Conservation (phyloP, 2,797 vertebrate genomes). For the Pseudochromis fuscus region DNA sequence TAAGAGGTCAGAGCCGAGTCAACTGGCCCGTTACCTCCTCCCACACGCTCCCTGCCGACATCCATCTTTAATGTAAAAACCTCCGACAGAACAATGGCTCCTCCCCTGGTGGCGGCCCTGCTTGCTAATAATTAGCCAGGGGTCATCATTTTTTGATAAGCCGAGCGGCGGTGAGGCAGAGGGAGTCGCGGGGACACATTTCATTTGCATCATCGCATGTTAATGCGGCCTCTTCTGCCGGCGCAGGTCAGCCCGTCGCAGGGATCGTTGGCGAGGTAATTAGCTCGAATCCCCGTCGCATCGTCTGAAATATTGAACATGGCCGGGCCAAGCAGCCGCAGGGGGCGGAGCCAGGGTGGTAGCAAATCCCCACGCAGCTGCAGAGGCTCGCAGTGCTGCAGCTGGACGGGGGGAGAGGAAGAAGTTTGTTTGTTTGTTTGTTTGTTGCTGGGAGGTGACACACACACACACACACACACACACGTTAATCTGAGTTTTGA, state of each 20-base stretch:
- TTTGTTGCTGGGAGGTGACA: conserved; percentile 23
- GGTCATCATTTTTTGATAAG: conserved; percentile 83
- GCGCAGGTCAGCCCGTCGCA: conserved; percentile 71
- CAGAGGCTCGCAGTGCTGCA: neutral
- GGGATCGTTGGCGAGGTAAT: conserved; percentile 70
- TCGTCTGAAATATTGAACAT: no score
- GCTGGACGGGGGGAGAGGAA: neutral
- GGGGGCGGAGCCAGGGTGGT: neutral
- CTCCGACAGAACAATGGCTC: conserved; percentile 73
- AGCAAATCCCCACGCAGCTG: neutral
- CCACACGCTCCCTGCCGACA: conserved; percentile 52
- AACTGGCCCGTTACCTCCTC: conserved; percentile 32
- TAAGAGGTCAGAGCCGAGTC: conserved; percentile 61
- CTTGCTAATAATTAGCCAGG: conserved; percentile 77
- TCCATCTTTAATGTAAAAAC: conserved; percentile 82
- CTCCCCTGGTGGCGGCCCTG: conserved; percentile 51
- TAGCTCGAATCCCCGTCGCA: conserved; percentile 60
- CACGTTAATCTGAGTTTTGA: no score
- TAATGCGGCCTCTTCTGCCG: conserved; percentile 62
- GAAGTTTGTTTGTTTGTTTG: conserved; percentile 34
- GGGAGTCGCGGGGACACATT: conserved; percentile 54
- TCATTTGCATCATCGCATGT: conserved; percentile 80
- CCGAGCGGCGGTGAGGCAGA: conserved; percentile 35
- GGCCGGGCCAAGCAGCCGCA: neutral
- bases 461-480: conserved; percentile 12